Evolutionary conservation across 2,797 vertebrate genomes (phyloP).

Genomic region (Trematomus bernacchii): DNA sequence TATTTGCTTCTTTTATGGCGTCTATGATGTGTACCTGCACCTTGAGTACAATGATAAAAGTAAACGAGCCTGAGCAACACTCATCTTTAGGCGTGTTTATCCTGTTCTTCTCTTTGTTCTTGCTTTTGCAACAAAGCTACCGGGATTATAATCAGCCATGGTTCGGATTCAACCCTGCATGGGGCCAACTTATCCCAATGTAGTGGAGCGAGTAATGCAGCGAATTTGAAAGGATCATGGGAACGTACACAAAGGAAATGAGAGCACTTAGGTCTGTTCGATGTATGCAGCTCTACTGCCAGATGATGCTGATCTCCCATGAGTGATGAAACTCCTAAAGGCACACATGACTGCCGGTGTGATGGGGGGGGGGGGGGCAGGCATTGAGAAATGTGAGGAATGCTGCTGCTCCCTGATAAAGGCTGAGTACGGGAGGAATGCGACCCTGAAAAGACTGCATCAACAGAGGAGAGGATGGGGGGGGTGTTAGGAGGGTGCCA

Average conservation of each 20-base stretch:
- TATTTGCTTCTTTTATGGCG: not conserved
- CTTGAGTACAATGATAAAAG: not conserved
- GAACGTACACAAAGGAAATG: not conserved
- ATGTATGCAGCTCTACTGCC: slow-evolving; percentile 6
- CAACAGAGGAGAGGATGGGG: slow-evolving; percentile 69
- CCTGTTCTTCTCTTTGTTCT: slow-evolving; percentile 13
- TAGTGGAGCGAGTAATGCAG: slow-evolving; percentile 10
- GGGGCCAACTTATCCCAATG: slow-evolving; percentile 24
- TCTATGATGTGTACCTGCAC: slow-evolving; percentile 7
- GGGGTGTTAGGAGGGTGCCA: slow-evolving; percentile 15
- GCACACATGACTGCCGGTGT: slow-evolving; percentile 23
- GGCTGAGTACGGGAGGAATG: slow-evolving; percentile 83
- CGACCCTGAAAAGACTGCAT: slow-evolving; percentile 82
- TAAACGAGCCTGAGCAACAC: not conserved
- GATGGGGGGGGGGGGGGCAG: slow-evolving; percentile 24
- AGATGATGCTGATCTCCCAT: slow-evolving; percentile 34
- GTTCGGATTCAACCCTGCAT: slow-evolving; percentile 14
- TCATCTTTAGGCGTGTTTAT: slow-evolving; percentile 36
- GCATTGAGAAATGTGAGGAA: slow-evolving; percentile 71
- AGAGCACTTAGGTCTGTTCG: not conserved
- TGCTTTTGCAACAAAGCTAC: slow-evolving; percentile 56
- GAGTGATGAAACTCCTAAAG: slow-evolving; percentile 28
- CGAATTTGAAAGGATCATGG: slow-evolving; percentile 15
- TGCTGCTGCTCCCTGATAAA: slow-evolving; percentile 77
- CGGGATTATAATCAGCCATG: slow-evolving; percentile 26